phyloP scores from a whole-genome alignment of 1,140 invertebrate species.

The roundworm (Caenorhabditis elegans) region DNA sequence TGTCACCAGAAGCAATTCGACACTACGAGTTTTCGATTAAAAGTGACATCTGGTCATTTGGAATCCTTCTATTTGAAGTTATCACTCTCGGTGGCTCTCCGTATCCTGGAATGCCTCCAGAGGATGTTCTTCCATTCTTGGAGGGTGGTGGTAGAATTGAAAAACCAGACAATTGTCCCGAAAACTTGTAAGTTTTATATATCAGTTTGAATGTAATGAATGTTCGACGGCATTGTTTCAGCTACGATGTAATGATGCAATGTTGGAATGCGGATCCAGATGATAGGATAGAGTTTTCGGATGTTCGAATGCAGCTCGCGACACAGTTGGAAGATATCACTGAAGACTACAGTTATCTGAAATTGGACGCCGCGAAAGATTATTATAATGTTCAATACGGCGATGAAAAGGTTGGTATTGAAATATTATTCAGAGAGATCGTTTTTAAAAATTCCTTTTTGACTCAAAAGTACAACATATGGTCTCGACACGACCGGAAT shows the following conservation, averaged over 20 bases:
- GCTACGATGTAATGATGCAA: slow-evolving; percentile 60
- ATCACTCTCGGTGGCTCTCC: slow-evolving; percentile 68
- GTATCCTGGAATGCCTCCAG: slow-evolving; percentile 67
- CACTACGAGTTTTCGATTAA: slow-evolving; percentile 69
- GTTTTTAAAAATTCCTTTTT: too few relatives aligned
- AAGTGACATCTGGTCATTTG: slow-evolving; percentile 70
- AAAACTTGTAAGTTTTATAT: slow-evolving; percentile 67
- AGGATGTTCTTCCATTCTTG: slow-evolving; percentile 67
- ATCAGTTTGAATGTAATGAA: neutral
- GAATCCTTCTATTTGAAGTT: slow-evolving; percentile 69
- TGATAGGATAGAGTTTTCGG: slow-evolving; percentile 53
- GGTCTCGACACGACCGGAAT: too few relatives aligned
- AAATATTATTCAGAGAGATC: too few relatives aligned
- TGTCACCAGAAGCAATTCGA: slow-evolving; percentile 68
- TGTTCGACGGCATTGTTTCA: slow-evolving; percentile 41
- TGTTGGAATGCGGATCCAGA: slow-evolving; percentile 58
- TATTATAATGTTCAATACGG: slow-evolving; percentile 63
- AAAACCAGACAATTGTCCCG: slow-evolving; percentile 68
- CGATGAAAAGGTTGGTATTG: slow-evolving; percentile 44
- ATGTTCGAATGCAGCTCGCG: slow-evolving; percentile 60
- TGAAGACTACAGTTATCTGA: slow-evolving; percentile 65
- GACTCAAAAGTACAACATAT: too few relatives aligned
- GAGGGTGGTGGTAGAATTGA: slow-evolving; percentile 68
- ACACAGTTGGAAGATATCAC: slow-evolving; percentile 62
- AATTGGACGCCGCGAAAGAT: slow-evolving; percentile 60